Evolutionary conservation across 2,888 invertebrate species (phyloP), one percentile per base, ranked within the genome.

Genomic region (Folsomia manolachei): DNA sequence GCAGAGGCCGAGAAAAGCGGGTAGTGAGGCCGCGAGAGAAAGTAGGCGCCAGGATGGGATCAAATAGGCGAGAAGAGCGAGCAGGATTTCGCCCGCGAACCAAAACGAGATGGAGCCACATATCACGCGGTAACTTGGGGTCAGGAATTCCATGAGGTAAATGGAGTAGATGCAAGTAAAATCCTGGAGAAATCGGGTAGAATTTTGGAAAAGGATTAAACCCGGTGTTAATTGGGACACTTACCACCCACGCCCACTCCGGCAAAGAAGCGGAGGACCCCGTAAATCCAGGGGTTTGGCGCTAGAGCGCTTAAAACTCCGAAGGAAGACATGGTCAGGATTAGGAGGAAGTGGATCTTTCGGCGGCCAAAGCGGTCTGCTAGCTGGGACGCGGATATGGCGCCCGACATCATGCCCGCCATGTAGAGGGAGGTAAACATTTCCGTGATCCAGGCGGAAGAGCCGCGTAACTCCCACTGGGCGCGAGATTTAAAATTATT

Each of bases 381-480:
- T 7, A 76, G 63, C 27, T 62, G 69, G 2, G 74, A 69, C 39
- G 70, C 75, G 25, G 67, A 27, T 11, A 75, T 25, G 19, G 73
- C 75, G 7, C 76, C 76, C 11, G 27, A 18, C 14, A 77, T 56
- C 73, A 77, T 73, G 18, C 76, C 76, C 19, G 63, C 62, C 76
- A 77, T 77, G 26, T 71, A 72, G 26, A 75, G 51, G 60, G 75
- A 75, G 18, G 75, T 77, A 25, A 77, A 70, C 56, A 77, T 73
- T n/a, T 77, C 76, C 0, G 74, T 69, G 0, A 77, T 70, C 76
- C 76, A 77, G 24, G 73, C 56, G 23, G 65, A 63, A 18, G 67
- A 71, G 19, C 75, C 75, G 1, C 73, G 67, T 2, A 77, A 63
- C n/a, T 70, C 68, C 76, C 76, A 77, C 76, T 77, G 23, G n/a